phyloP scores from a whole-genome alignment of 2,888 invertebrate species.

The Zhuqinia jingwanae region DNA sequence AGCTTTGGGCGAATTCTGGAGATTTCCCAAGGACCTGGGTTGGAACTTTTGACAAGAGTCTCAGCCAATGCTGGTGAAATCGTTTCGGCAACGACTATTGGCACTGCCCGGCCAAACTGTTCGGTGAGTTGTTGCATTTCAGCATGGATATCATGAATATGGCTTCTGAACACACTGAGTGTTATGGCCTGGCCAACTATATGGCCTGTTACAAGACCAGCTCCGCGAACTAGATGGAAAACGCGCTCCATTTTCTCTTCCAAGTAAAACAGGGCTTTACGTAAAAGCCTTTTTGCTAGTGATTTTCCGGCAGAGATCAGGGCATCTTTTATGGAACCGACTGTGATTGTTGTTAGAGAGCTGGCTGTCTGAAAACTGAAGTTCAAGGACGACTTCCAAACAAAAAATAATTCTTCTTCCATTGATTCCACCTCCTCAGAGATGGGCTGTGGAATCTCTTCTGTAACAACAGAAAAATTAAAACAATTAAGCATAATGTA shows the following conservation, averaged over 20 bases:
- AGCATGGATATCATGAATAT: conserved; percentile 58
- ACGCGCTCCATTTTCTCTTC: conserved; percentile 70
- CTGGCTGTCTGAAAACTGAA: conserved; percentile 53
- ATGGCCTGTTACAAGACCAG: conserved; percentile 73
- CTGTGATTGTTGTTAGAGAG: conserved; percentile 45
- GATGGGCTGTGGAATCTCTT: conserved; percentile 62
- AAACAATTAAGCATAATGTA: neutral
- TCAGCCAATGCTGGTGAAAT: conserved; percentile 74
- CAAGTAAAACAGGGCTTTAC: conserved; percentile 42
- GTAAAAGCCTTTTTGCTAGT: conserved; percentile 10
- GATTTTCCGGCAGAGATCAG: conserved; percentile 47
- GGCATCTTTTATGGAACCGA: conserved; percentile 41
- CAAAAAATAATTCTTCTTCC: conserved; percentile 52
- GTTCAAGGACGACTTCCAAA: conserved; percentile 57
- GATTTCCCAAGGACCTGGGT: conserved; percentile 73
- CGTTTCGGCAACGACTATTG: conserved; percentile 70
- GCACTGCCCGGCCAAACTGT: conserved; percentile 74
- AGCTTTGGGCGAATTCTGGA: conserved; percentile 69
- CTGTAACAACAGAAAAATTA: conserved; percentile 2
- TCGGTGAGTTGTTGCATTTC: conserved; percentile 74
- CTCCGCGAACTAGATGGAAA: conserved; percentile 69
- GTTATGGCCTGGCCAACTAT: conserved; percentile 73
- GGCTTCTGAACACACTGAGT: conserved; percentile 69
- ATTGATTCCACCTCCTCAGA: conserved; percentile 49
- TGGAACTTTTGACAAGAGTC: conserved; percentile 70